Evolutionary conservation across 2,797 vertebrate species (phyloP), one percentile per base, ranked within the genome.

Genomic region (Lepilemur septentrionalis): DNA sequence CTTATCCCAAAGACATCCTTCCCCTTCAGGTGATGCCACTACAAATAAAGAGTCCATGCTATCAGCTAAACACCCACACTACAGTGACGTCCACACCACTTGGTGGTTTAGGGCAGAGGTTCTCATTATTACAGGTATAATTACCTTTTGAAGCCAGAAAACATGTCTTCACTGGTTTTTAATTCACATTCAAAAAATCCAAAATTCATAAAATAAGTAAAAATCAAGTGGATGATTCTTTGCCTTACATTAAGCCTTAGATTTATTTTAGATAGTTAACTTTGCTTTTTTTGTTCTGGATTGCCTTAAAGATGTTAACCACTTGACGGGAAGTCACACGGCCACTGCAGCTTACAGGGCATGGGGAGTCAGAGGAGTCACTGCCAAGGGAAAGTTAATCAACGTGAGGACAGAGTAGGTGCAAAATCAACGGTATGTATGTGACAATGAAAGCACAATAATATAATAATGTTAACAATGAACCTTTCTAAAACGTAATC

Each of bases 201-300:
- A 69, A 86, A 81, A 22, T 59, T 63, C 52, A 32, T n/a, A 63
- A 69, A 70, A 23, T 2, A 32, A 57, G 48, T 61, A 85, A 76
- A 92, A 85, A 91, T 67, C 59, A 95, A 81, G 50, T 20, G 46
- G 5, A n/a, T 43, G 11, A n/a, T 35, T 48, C 35, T 55, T 52
- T 52, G 35, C 52, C 52, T 70, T 76, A 46, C n/a, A 50, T 59
- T 70, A 41, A 52, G 46, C 28, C 59, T 65, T 63, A 8, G 72
- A 69, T 35, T 61, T 63, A 15, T 80, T 83, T 83, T 0, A 46
- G 38, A 52, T 43, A 20, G n/a, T 28, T n/a, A 91, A 70, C 48
- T 76, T 50, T 6, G 7, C 2, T 55, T 59, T 35, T 65, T 78
- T 7, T 46, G 17, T 38, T 69, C 17, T 65, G 35, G 63, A 18